Conservation (phyloP, 2,113 vertebrate genomes). For the Notothenia coriiceps region DNA sequence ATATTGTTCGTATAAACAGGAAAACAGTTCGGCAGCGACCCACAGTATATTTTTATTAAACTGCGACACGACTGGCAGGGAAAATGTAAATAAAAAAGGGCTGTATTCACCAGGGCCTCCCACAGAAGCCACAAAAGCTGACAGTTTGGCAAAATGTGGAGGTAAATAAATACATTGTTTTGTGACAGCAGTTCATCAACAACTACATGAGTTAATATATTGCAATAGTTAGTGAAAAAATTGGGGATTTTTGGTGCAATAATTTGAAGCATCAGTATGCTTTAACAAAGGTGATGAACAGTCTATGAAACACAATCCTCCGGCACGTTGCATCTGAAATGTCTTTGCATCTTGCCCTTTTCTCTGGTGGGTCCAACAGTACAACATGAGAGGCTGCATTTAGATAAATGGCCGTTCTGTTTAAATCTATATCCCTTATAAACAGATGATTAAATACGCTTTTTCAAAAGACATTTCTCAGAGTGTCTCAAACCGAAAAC, state of each 20-base stretch:
- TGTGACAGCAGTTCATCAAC: conserved; percentile 27
- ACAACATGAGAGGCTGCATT: background rate
- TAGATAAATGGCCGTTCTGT: background rate
- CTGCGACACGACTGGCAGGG: conserved; percentile 42
- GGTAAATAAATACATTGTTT: conserved; percentile 41
- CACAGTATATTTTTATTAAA: conserved; percentile 30
- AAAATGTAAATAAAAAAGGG: conserved; percentile 51
- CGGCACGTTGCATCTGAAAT: background rate
- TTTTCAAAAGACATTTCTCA: too few species aligned
- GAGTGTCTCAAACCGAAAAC: too few species aligned
- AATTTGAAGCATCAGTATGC: background rate
- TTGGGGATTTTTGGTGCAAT: background rate
- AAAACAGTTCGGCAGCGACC: conserved; percentile 44
- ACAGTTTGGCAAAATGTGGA: conserved; percentile 31
- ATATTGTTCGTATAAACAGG: conserved; percentile 41
- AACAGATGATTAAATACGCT: too few species aligned
- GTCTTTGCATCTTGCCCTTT: background rate
- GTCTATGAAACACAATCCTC: background rate
- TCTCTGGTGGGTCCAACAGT: background rate
- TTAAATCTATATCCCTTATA: background rate
- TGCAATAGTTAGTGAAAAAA: conserved; percentile 2
- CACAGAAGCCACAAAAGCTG: conserved; percentile 37
- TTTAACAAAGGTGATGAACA: background rate
- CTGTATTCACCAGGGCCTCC: conserved; percentile 36
- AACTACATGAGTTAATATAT: conserved; percentile 35